Percentiles rank a stretch among this genome's conserved stretches.
phyloP scores from a whole-genome alignment of 1,140 invertebrate species.

The Bombus polaris region DNA sequence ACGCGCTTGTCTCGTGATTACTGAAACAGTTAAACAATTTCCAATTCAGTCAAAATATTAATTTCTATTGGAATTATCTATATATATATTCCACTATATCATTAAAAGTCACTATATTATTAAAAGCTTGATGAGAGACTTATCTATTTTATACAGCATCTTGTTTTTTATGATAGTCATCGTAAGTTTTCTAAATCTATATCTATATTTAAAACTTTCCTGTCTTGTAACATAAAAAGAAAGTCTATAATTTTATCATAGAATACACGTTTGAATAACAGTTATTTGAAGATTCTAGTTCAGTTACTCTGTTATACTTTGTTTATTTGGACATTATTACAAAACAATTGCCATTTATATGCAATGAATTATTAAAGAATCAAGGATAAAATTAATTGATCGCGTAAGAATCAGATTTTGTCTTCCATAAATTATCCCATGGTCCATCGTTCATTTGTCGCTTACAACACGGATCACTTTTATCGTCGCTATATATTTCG shows the following conservation, averaged over 20 bases:
- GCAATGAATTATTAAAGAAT: background rate
- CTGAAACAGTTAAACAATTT: conserved; percentile 47
- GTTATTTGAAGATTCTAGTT: background rate
- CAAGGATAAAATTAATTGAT: conserved; percentile 13
- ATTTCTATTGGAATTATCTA: no score
- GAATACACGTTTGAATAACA: background rate
- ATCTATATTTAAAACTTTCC: background rate
- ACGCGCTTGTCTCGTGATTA: conserved; percentile 40
- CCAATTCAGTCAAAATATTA: background rate
- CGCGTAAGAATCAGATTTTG: background rate
- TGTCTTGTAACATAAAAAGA: background rate
- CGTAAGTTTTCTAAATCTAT: background rate
- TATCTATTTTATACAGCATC: background rate
- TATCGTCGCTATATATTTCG: no score
- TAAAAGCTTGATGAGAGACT: background rate
- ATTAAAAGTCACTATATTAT: background rate
- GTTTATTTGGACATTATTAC: background rate
- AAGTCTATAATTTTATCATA: background rate
- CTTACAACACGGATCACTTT: background rate
- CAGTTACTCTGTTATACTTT: background rate
- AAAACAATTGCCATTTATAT: no score
- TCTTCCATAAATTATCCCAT: background rate
- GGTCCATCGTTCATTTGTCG: background rate
- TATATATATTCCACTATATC: no score
- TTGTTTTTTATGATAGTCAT: no score